Evolutionary conservation across 2,888 invertebrate species (phyloP), one percentile per base, ranked within the genome.

Genomic region (Trachelus troglodyta): DNA sequence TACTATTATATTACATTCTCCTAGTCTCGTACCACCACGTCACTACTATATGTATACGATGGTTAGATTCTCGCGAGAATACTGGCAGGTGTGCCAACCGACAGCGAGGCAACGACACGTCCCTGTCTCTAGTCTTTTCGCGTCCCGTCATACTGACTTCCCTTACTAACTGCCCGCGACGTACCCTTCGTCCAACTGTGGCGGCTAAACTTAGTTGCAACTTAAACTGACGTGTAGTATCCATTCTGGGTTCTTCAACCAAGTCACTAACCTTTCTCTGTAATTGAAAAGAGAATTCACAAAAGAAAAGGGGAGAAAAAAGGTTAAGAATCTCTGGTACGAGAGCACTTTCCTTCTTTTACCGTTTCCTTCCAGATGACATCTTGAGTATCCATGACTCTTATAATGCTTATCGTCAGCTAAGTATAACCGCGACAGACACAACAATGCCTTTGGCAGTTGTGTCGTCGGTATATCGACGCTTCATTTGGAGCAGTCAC

Each of bases 1-100:
- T 23, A 34, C 56, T 23, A 56, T 56, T 56, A 56, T 56, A 56
- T 56, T 56, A 56, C 56, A 56, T 56, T 56, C 56, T 56, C 56
- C 56, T 23, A 56, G 23, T 56, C 23, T 56, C 23, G 56, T 56
- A 56, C 56, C 23, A 56, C 23, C 23, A 56, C 56, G 56, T 56
- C 23, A 56, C 23, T 9, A 23, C 56, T 56, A 23, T 56, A n/a
- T n/a, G n/a, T n/a, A 56, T 23, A 56, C 23, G 56, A 56, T 56
- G 56, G 56, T 56, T 56, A 9, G 56, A 56, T 56, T 56, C 56
- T 56, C 56, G 82, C 83, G 84, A 77, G 87, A 86, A 88, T 85
- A 83, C 83, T 85, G 86, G 88, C 90, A 90, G 90, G 89, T 90
- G 90, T 88, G 89, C 86, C 88, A 89, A 87, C 85, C 80, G 78